Base-by-base conservation (phyloP, 2,888 invertebrate species). In the Drosophila birchii region DNA sequence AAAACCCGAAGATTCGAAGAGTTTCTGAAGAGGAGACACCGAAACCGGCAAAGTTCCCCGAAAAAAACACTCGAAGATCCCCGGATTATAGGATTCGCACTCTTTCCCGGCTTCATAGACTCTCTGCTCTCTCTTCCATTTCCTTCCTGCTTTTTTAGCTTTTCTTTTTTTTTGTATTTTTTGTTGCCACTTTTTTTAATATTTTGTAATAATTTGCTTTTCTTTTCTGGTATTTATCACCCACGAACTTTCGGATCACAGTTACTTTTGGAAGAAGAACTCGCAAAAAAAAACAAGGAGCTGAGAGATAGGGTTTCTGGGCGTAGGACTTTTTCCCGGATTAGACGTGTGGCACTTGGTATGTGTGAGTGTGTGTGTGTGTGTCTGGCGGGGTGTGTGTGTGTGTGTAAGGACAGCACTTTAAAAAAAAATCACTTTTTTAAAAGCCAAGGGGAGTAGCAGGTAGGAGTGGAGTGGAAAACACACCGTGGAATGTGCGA, bases 401-500 rank as follows among this genome's bases (percentile, higher is more conserved):
- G n/a, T 51, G 51, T 20, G 20, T 3, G 20, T 51, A 20, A 5
- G 5, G 36, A 29, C 59, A 57, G 47, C 88, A 88, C 86, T 77
- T 75, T 74, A 68, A 57, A 60, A 54, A 75, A 58, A 61, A 73
- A 53, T 53, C 45, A 26, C 45, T 45, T 45, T 16, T 5, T 29
- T 5, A 26, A 23, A 45, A 45, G 41, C 39, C 23, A 72, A 58
- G 61, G 57, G 32, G 71, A 66, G 74, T 68, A 54, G 59, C 68
- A 54, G 12, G 43, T 11, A 29, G 26, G 20, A 18, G 20, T 49
- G 36, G 36, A 55, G 80, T 18, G 39, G n/a, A 18, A 4, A 41
- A n/a, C 87, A 91, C 29, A 29, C 90, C 91, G 90, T 87, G 89
- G 86, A 84, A 80, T 81, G 81, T 89, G 91, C 92, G 92, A 91